Evolutionary conservation across 2,113 vertebrate genomes (phyloP), one percentile per base, ranked within the genome.

Genomic region (Probosciger aterrimus): DNA sequence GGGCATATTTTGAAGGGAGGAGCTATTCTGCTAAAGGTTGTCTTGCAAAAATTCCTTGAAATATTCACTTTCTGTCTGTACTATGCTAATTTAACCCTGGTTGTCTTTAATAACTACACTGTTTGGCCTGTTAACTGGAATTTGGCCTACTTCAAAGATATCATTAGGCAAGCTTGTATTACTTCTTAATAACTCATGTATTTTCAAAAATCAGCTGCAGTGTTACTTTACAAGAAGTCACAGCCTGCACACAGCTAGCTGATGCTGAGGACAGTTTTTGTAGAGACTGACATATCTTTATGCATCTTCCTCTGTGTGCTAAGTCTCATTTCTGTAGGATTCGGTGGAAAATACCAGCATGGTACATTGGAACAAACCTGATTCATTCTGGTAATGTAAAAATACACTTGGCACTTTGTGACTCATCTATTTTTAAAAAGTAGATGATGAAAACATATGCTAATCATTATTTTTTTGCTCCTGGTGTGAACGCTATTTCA

Each of bases 351-450:
- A 33, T 41, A n/a, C 49, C n/a, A 57, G 43, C 33, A n/a, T 3
- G 27, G 60, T 50, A 28, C 9, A 15, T 11, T 46, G 52, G 53
- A 80, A 84, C 11, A 80, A 52, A 64, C 73, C 43, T 90, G 57
- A 75, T 82, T 62, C 9, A 4, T 47, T 95, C 53, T 57, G 39
- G 43, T 89, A 28, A 24, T 57, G 37, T 41, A 63, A 89, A 92
- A 92, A 85, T 84, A 55, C 19, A 10, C 11, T 62, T 80, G 39
- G 14, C 10, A 53, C 62, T 79, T 79, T 69, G 64, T 91, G 78
- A 95, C 10, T 95, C 63, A 31, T 37, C 65, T 90, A 59, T 79
- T 95, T 93, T 91, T 82, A n/a, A 78, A 60, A 79, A 43, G 30
- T 7, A 63, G 65, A 64, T 70, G 62, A 79, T 82, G 46, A 30